phyloP scores from a whole-genome alignment of 2,797 vertebrate species.

The Phoxinus dragarum region DNA sequence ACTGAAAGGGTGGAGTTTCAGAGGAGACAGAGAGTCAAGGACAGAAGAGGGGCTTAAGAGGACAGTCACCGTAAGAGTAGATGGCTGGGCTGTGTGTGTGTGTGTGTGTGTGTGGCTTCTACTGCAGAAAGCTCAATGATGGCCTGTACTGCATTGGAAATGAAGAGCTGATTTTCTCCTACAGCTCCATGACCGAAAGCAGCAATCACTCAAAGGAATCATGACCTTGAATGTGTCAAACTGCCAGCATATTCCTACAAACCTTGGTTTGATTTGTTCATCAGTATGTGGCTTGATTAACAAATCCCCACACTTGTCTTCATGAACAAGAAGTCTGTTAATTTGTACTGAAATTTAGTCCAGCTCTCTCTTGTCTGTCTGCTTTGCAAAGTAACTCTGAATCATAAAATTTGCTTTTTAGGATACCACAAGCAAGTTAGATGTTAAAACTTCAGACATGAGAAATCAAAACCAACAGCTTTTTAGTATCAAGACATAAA shows the following conservation, averaged over 20 bases:
- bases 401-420: neutral
- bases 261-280: neutral
- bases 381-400: conserved; percentile 2
- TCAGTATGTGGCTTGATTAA: neutral
- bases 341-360: neutral
- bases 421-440: neutral
- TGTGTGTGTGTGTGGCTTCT: neutral
- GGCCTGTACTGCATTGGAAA: conserved; percentile 16
- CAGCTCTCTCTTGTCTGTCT: neutral
- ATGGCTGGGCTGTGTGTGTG: neutral
- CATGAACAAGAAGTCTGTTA: neutral
- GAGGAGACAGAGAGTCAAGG: conserved; percentile 8
- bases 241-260: conserved; percentile 5
- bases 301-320: neutral
- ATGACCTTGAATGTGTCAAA: conserved; percentile 11
- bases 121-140: neutral
- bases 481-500: neutral
- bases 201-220: neutral
- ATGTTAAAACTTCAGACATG: neutral
- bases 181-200: neutral
- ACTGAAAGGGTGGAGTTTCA: neutral
- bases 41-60: conserved; percentile 9
- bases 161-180: conserved; percentile 2
- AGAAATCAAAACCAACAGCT: neutral
- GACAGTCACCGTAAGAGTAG: conserved; percentile 4